Percentiles rank a stretch among this genome's conserved stretches.
Evolutionary conservation across 2,113 vertebrate species (phyloP).

Genomic region (Thunnus thynnus): DNA sequence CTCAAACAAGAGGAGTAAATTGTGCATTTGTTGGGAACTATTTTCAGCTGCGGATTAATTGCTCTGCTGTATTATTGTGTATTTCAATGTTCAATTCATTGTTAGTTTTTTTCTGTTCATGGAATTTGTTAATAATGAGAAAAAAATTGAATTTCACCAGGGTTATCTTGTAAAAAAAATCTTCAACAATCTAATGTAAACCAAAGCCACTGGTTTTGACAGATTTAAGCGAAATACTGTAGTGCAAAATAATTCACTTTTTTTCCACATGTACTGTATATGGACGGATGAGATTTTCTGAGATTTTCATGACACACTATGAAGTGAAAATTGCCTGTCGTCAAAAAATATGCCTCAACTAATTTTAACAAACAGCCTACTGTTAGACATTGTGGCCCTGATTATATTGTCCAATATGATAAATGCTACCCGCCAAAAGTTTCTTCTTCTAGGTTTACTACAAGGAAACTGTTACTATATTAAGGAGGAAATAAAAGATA

Average conservation of each 20-base stretch:
- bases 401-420: background rate
- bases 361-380: constrained; percentile 3
- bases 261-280: background rate
- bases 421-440: constrained; percentile 13
- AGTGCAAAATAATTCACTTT: background rate
- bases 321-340: too few relatives aligned
- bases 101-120: too few relatives aligned
- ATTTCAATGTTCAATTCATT: too few relatives aligned
- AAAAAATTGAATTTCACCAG: too few relatives aligned
- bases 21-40: background rate
- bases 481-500: constrained; percentile 34
- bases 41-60: background rate
- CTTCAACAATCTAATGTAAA: too few relatives aligned
- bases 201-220: background rate
- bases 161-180: too few relatives aligned
- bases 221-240: background rate
- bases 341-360: background rate
- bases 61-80: too few relatives aligned
- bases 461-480: constrained; percentile 11
- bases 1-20: background rate
- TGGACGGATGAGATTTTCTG: too few relatives aligned
- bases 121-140: too few relatives aligned
- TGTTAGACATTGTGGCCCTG: background rate
- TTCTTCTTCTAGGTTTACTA: background rate
- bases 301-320: too few relatives aligned